A percentile compares a stretch with the other conserved stretches of the same genome.
Conservation (phyloP, 2,797 vertebrate genomes). For the Oreortyx pictus region DNA sequence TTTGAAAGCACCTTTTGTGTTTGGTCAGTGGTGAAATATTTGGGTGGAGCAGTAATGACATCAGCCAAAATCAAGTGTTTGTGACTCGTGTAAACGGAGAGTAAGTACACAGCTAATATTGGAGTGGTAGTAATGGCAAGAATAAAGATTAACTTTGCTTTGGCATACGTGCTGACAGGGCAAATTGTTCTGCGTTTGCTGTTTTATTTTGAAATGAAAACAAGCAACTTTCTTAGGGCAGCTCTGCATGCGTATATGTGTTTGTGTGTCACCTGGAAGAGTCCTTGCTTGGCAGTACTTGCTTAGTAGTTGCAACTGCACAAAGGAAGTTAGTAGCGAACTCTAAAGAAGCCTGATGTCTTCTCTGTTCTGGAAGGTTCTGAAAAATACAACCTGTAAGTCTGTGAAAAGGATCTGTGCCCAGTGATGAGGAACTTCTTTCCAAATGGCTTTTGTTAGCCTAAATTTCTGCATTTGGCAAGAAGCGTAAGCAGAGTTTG, state of each 20-base stretch:
- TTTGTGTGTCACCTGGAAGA: accelerated
- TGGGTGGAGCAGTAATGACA: not conserved
- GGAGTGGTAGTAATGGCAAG: accelerated
- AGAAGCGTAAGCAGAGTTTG: accelerated
- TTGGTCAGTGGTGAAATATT: not conserved
- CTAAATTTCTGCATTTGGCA: not conserved
- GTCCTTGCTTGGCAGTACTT: not conserved
- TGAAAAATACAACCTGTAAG: not conserved
- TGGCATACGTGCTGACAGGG: accelerated
- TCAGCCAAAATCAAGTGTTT: not conserved
- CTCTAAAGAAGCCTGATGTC: not conserved
- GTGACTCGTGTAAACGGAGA: accelerated
- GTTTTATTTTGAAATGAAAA: accelerated
- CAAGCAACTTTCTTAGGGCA: accelerated
- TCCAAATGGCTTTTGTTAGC: not conserved
- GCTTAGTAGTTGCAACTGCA: not conserved
- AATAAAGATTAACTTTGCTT: accelerated
- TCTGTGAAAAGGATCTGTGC: not conserved
- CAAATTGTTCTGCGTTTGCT: not conserved
- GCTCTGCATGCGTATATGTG: not conserved
- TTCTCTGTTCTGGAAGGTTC: not conserved
- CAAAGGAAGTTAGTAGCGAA: not conserved
- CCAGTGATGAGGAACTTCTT: not conserved
- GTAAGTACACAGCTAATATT: accelerated
- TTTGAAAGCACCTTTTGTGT: not conserved